These are phyloP conservation scores for Lasioglossum zephyrum DNA, from an alignment of 2,888 invertebrate genomes.

Conservation along the genomic window DNA sequence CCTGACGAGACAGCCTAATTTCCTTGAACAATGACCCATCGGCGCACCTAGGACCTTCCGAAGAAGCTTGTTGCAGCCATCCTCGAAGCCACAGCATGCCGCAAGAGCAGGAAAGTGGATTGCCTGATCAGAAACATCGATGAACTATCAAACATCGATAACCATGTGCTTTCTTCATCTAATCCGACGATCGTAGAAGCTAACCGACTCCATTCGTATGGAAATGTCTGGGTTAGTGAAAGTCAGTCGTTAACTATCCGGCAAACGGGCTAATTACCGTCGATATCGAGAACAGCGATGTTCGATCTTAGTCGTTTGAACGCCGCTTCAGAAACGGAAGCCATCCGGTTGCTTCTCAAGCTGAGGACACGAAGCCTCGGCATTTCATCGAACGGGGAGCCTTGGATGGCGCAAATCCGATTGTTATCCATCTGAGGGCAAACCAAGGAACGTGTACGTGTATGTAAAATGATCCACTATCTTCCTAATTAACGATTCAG, in stretches of 20 bases:
- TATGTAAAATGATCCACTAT: conserved; percentile 63
- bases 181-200: not conserved
- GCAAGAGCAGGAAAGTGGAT: conserved; percentile 93
- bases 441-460: conserved; percentile 20
- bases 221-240: not conserved
- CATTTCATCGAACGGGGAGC: conserved; percentile 93
- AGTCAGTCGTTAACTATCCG: not conserved
- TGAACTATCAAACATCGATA: too few relatives aligned
- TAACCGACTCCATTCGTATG: not conserved
- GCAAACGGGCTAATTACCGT: conserved; percentile 86
- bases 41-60: conserved; percentile 91
- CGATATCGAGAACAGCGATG: conserved; percentile 92
- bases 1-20: conserved; percentile 89
- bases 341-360: conserved; percentile 91
- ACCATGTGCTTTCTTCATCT: not conserved
- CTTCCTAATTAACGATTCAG: conserved; percentile 75
- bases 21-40: conserved; percentile 92
- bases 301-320: conserved; percentile 92
- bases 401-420: conserved; percentile 91
- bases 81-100: conserved; percentile 93
- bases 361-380: conserved; percentile 92
- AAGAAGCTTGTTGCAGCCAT: conserved; percentile 91
- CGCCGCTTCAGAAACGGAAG: conserved; percentile 89
- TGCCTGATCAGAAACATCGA: conserved; percentile 87
- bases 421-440: conserved; percentile 90